Evolutionary conservation across 92 coral and sea anemone genomes (phyloP).

Genomic region (Paramuricea clavata): DNA sequence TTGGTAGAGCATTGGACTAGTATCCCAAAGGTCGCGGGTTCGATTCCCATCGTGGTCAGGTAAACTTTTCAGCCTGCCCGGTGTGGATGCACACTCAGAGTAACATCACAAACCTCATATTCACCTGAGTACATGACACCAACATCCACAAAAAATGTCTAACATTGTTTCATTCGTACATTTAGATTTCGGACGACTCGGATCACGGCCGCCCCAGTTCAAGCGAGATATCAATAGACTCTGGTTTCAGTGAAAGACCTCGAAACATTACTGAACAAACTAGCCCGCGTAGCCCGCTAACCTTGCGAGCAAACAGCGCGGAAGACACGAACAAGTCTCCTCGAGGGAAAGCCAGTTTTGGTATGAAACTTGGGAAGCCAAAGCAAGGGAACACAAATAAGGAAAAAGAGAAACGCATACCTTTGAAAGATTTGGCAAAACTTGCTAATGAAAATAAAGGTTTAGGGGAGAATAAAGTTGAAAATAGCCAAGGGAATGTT

Average conservation of each 20-base stretch:
- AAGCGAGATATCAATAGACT: constrained; percentile 36
- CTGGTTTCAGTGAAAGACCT: constrained; percentile 39
- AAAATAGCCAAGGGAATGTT: not conserved
- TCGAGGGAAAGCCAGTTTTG: not conserved
- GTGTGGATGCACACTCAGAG: too few species aligned
- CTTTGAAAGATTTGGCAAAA: not conserved
- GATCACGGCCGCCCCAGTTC: constrained; percentile 39
- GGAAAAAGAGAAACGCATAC: not conserved
- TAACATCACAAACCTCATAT: too few species aligned
- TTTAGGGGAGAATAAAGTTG: too few species aligned
- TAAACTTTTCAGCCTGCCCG: too few species aligned
- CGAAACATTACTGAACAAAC: not conserved
- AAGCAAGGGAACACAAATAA: not conserved
- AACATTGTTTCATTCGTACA: not conserved
- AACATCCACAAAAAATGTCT: too few species aligned
- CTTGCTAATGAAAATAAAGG: not conserved
- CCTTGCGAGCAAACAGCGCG: not conserved
- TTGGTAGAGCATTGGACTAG: too few species aligned
- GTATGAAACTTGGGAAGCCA: constrained; percentile 39
- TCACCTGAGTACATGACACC: too few species aligned
- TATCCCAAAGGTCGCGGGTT: too few species aligned
- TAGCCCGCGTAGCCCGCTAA: not conserved
- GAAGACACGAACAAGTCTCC: not conserved
- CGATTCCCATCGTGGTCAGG: too few species aligned
- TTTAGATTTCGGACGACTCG: constrained; percentile 43